Evolutionary conservation across 2,888 invertebrate species (phyloP).

Genomic region (Sarcophaga caerulescens): DNA sequence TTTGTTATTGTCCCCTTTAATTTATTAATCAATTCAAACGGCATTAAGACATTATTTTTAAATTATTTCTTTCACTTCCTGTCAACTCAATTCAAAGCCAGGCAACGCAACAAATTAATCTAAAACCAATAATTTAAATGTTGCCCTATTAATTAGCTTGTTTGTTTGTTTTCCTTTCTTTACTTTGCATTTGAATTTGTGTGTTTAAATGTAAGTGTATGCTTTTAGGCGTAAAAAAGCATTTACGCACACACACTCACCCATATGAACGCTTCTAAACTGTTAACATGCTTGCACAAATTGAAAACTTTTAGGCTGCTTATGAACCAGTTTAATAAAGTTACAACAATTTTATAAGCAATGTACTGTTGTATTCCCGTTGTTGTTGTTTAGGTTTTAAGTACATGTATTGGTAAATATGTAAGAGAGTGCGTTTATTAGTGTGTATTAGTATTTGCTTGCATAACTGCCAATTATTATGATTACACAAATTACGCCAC

Average conservation of each 20-base stretch:
- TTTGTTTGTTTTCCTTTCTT: constrained; percentile 49
- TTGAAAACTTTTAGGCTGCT: constrained; percentile 2
- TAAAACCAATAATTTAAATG: constrained; percentile 59
- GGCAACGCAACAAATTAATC: constrained; percentile 48
- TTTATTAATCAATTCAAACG: too few relatives aligned
- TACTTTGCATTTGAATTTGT: neutral
- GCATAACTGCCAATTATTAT: constrained; percentile 69
- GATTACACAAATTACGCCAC: constrained; percentile 68
- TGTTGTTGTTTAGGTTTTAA: constrained; percentile 4
- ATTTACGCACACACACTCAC: neutral
- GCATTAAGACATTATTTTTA: neutral
- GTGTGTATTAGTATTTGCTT: constrained; percentile 53
- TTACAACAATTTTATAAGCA: constrained; percentile 12
- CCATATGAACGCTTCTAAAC: neutral
- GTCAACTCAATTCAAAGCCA: neutral
- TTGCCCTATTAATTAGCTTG: constrained; percentile 59
- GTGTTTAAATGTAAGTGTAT: neutral
- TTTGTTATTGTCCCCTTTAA: too few relatives aligned
- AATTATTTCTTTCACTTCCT: neutral
- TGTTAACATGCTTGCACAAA: too few relatives aligned
- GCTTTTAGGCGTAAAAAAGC: constrained; percentile 23
- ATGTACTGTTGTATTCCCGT: constrained; percentile 5
- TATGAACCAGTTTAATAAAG: constrained; percentile 53
- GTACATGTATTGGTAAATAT: constrained; percentile 9
- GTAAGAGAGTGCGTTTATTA: constrained; percentile 6